phyloP scores from a whole-genome alignment of 2,888 invertebrate genomes.

The Artemia sinica region DNA sequence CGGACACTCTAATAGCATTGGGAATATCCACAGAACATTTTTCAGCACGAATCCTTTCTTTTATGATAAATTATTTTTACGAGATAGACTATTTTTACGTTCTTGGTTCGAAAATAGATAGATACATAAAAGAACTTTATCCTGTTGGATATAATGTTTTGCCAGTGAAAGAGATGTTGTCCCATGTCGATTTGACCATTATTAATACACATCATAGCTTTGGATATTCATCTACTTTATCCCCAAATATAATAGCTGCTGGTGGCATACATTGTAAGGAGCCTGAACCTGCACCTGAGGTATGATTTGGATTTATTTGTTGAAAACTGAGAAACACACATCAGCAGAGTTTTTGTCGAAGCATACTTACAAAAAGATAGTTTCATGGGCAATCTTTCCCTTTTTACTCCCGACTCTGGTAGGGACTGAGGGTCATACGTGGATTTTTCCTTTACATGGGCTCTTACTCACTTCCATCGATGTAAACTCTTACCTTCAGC shows the following conservation, averaged over 20 bases:
- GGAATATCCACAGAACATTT: neutral
- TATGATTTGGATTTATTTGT: conserved; percentile 15
- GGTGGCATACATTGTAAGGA: conserved; percentile 26
- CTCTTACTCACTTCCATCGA: no score
- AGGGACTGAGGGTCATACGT: no score
- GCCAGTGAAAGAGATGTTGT: neutral
- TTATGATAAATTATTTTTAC: neutral
- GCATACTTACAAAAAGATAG: no score
- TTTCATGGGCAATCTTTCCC: no score
- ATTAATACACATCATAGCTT: conserved; percentile 24
- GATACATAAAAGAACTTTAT: neutral
- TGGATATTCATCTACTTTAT: conserved; percentile 21
- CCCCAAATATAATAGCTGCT: conserved; percentile 24
- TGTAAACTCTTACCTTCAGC: no score
- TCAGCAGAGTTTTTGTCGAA: no score
- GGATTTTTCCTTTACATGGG: no score
- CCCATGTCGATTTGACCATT: conserved; percentile 18
- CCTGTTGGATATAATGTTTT: neutral
- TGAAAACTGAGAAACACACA: no score
- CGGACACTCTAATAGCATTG: neutral
- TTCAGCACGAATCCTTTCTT: neutral
- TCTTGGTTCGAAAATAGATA: neutral
- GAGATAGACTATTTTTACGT: neutral
- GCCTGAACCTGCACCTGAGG: conserved; percentile 31
- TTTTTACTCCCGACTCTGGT: no score